A percentile compares a stretch with the other conserved stretches of the same genome.
phyloP scores from a whole-genome alignment of 2,113 vertebrate genomes.

The Eublepharis macularius region DNA sequence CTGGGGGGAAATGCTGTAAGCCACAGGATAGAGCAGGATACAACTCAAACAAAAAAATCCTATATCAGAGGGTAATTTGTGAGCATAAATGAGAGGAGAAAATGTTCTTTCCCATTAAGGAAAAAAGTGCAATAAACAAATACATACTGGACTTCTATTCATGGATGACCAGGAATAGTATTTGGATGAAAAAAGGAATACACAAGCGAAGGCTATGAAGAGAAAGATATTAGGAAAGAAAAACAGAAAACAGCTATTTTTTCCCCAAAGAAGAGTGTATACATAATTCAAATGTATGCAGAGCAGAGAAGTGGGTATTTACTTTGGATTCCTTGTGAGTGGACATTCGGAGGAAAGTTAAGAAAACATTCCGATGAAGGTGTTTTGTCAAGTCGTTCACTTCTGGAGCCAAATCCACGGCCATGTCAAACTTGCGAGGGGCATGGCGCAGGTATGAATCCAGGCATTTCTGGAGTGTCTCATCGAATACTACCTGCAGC shows the following conservation, averaged over 20 bases:
- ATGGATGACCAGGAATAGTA: background rate
- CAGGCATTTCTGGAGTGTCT: constrained; percentile 91
- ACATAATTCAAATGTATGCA: background rate
- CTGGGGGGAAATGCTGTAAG: too few relatives aligned
- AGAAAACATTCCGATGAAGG: constrained; percentile 86
- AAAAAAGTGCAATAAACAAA: background rate
- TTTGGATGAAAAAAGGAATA: background rate
- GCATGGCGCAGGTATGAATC: constrained; percentile 89
- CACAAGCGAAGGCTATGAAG: background rate
- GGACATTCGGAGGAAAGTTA: constrained; percentile 94
- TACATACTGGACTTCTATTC: background rate
- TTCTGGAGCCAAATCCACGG: constrained; percentile 69
- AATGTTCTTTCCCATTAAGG: background rate
- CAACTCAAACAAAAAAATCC: too few relatives aligned
- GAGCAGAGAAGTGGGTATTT: background rate
- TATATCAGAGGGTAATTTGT: background rate
- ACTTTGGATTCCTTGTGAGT: constrained; percentile 99
- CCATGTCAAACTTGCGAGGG: constrained; percentile 84
- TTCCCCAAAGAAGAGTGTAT: background rate
- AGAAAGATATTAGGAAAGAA: background rate
- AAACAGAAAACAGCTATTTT: background rate
- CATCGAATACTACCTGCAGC: constrained; percentile 93
- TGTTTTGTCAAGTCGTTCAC: constrained; percentile 80
- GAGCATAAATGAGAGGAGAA: background rate
- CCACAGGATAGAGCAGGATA: too few relatives aligned